Evolutionary conservation across 2,888 invertebrate genomes (phyloP).

Genomic region (Melolontha melolontha): DNA sequence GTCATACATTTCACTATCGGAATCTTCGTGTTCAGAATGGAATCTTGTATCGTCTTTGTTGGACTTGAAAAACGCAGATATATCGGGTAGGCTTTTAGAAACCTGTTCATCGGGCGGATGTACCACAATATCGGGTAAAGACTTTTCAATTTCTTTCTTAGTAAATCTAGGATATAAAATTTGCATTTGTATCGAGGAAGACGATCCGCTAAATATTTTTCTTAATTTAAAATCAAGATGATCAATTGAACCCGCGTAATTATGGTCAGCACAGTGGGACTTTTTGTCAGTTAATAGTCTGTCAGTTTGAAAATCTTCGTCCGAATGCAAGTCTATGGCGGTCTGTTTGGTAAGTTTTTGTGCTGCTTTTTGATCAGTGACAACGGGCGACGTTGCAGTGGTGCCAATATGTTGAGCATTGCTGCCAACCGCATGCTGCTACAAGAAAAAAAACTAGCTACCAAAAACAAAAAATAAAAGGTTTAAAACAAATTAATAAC

Average conservation of each 20-base stretch:
- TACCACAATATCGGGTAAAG: conserved; percentile 34
- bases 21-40: conserved; percentile 39
- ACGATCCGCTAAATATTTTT: conserved; percentile 24
- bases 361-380: conserved; percentile 20
- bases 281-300: background rate
- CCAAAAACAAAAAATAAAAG: conserved; percentile 51
- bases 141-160: conserved; percentile 25
- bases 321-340: conserved; percentile 29
- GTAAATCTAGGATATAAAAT: conserved; percentile 25
- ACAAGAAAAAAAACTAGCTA: conserved; percentile 59
- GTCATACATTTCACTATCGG: conserved; percentile 29
- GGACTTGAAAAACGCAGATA: conserved; percentile 49
- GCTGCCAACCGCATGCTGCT: conserved; percentile 61
- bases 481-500: conserved; percentile 44
- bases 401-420: conserved; percentile 58
- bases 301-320: conserved; percentile 24
- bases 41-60: conserved; percentile 41
- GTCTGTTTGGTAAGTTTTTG: conserved; percentile 33
- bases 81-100: conserved; percentile 62
- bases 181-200: conserved; percentile 29
- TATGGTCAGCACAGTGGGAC: background rate
- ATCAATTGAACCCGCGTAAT: conserved; percentile 10
- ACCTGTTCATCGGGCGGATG: conserved; percentile 56
- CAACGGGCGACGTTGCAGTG: conserved; percentile 49
- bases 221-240: conserved; percentile 25